Evolutionary conservation across 2,113 vertebrate genomes (phyloP).

Genomic region (Salminus brasiliensis): DNA sequence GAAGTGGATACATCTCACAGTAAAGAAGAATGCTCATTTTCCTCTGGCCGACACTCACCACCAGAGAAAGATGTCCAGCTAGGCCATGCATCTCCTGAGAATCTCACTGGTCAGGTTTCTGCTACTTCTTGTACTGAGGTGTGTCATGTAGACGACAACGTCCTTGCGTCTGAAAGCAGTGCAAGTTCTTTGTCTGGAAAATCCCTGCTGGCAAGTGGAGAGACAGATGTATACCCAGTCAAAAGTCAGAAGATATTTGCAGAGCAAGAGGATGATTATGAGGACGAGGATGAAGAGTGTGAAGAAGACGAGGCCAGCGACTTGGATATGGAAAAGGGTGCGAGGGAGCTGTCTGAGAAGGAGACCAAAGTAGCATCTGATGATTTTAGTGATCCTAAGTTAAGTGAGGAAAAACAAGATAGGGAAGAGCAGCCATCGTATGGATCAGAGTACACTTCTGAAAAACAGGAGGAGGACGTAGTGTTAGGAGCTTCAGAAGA

Average conservation of each 20-base stretch:
- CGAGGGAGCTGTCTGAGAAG: constrained; percentile 91
- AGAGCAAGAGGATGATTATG: constrained; percentile 72
- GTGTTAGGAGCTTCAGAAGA: constrained; percentile 9
- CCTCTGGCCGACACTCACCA: constrained; percentile 58
- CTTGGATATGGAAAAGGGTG: constrained; percentile 92
- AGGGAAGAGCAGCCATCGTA: constrained; percentile 8
- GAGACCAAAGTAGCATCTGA: constrained; percentile 70
- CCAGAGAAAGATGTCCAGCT: constrained; percentile 66
- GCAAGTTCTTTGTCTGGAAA: constrained; percentile 60
- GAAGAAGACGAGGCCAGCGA: constrained; percentile 83
- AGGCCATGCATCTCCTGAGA: constrained; percentile 39
- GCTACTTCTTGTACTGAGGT: constrained; percentile 45
- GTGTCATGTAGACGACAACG: constrained; percentile 70
- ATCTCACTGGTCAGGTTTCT: constrained; percentile 49
- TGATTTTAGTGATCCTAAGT: constrained; percentile 49
- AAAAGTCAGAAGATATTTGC: constrained; percentile 71
- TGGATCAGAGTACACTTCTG: constrained; percentile 10
- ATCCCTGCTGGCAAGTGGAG: constrained; percentile 60
- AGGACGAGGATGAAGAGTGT: constrained; percentile 70
- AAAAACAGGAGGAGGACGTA: constrained; percentile 26
- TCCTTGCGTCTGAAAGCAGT: constrained; percentile 69
- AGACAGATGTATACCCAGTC: constrained; percentile 64
- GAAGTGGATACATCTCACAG: constrained; percentile 55
- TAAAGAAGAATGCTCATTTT: constrained; percentile 58
- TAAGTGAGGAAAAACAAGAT: constrained; percentile 57